Base-by-base conservation (phyloP, 2,113 vertebrate genomes). In the Megaptera novaeangliae region DNA sequence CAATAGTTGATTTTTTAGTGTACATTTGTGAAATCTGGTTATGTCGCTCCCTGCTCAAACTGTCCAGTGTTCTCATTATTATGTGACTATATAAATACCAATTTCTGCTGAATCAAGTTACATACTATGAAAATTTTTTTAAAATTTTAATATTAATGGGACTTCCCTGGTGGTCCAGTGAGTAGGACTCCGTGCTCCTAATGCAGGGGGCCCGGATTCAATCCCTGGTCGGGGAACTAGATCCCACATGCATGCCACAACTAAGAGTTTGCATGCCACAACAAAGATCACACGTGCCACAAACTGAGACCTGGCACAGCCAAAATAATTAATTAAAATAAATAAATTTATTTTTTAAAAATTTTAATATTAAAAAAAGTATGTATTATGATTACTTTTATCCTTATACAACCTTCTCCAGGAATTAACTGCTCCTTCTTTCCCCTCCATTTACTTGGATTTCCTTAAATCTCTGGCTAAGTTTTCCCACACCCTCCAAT, bases 81-180 rank as follows among this genome's bases (percentile, higher is more conserved):
- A 8, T 4, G 57, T 64, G 17, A 69, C 44, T 29, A 13, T 3
- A 6, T 27, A 74, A 64, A 66, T 36, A 41, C 7, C 12, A 21
- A 29, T 1, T 44, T 36, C n/a, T 52, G 23, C 23, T 31, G 8
- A 93, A 64, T 86, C 64, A 15, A 72, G 66, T 31, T 31, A 7
- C 3, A 14, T 12, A 23, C 39, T 31, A 23, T 36, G 64, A 63
- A 46, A 27, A 20, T 2, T n/a, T 4, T n/a, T 14, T 2, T 0
- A 12, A 34, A 11, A 11, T 14, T 77, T n/a, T 49, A 75, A 34
- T 6, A 75, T 5, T 75, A 49, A 18, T 52, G 52, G 52, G 52
- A 52, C 52, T 52, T 52, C 52, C 52, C 52, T 52, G 52, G 15
- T 52, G 52, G 52, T 52, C 52, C 52, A 52, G 52, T 17, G 52